Evolutionary conservation across 2,888 invertebrate genomes (phyloP), one percentile per base, ranked within the genome.

Genomic region (Andrena haemorrhoa): DNA sequence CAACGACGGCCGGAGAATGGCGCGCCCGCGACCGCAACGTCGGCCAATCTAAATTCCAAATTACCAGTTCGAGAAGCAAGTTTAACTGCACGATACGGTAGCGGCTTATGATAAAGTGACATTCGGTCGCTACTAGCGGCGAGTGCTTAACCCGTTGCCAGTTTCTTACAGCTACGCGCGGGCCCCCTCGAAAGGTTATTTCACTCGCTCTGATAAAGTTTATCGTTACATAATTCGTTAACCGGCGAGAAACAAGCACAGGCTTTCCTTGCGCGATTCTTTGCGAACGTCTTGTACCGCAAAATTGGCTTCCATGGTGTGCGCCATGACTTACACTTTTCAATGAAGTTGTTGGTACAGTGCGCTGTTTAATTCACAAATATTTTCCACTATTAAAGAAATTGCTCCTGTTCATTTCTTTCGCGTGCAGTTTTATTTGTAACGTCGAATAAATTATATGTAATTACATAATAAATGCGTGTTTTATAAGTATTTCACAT

Each of bases 31-130:
- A 84, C 83, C 75, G 83, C 83, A 78, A 83, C 56, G 69, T 82
- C 82, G 83, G 71, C 75, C 82, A 75, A 75, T 82, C 72, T 79
- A 60, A 83, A 84, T 83, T 83, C 70, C 73, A 79, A 79, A 83
- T 83, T 75, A 65, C 71, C 68, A 66, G 72, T 60, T 49, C 61
- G 71, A 47, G 75, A 73, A 72, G 75, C 79, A 56, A 79, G 75
- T 75, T 84, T 84, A 84, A 84, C 83, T 79, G 65, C 70, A 69
- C 61, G 83, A 75, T 58, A 83, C 71, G 72, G 75, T 68, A 49
- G 72, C 83, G 58, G 70, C 53, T 75, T 70, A 73, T 70, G 83
- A 84, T 83, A 83, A 84, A 84, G 73, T 58, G 75, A 70, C 71
- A 78, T 78, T 83, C 64, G 60, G 78, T 78, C 71, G 33, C 82